phyloP scores from a whole-genome alignment of 2,888 invertebrate genomes.

The Drosophila pseudotakahashii region DNA sequence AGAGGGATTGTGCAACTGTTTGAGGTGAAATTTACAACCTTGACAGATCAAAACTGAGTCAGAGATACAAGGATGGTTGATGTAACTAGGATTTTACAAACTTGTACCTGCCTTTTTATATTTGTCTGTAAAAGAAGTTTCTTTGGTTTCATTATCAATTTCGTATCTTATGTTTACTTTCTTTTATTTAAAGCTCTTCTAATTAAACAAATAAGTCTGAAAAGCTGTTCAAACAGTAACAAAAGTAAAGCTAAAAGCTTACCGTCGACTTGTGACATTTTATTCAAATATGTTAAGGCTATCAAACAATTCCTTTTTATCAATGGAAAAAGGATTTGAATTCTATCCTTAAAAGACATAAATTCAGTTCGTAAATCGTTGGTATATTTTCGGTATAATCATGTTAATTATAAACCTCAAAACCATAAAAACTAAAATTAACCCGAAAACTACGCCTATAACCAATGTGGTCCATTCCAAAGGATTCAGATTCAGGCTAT shows the following conservation, averaged over 20 bases:
- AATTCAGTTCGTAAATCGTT: slow-evolving; percentile 67
- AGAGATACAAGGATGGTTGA: not conserved
- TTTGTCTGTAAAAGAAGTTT: not conserved
- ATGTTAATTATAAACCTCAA: slow-evolving; percentile 79
- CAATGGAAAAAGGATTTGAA: not conserved
- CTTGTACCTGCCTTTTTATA: not conserved
- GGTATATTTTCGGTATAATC: slow-evolving; percentile 77
- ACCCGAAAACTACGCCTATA: slow-evolving; percentile 80
- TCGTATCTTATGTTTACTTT: slow-evolving; percentile 5
- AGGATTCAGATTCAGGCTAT: slow-evolving; percentile 81
- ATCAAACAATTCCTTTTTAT: not conserved
- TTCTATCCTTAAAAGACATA: not conserved
- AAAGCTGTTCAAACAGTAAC: not conserved
- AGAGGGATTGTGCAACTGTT: slow-evolving; percentile 1
- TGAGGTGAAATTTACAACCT: not conserved
- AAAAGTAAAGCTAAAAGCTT: slow-evolving; percentile 9
- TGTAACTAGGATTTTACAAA: no score
- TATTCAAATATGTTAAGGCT: not conserved
- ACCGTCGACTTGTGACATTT: no score
- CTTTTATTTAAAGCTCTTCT: slow-evolving; percentile 5
- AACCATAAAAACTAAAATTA: slow-evolving; percentile 80
- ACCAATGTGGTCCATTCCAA: slow-evolving; percentile 83
- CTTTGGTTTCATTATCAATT: not conserved
- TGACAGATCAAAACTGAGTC: not conserved
- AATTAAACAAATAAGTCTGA: not conserved